Evolutionary conservation across 2,888 invertebrate genomes (phyloP).

Genomic region (Carabus problematicus): DNA sequence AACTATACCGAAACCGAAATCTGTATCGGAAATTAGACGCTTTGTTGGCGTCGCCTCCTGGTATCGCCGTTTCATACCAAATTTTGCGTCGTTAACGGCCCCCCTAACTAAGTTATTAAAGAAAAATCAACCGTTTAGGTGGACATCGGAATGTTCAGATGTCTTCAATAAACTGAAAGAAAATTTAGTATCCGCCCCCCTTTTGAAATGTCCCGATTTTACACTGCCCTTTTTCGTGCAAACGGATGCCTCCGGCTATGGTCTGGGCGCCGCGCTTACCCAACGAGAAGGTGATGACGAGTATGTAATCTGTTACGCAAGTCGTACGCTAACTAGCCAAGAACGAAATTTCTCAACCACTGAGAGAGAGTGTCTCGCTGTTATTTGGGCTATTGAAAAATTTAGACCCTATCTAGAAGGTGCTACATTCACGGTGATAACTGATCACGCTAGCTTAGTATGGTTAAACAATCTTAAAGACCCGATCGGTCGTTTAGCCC

Average conservation of each 20-base stretch:
- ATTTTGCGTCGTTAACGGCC: not conserved
- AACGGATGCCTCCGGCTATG: not conserved
- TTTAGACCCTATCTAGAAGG: no score
- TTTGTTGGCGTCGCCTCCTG: not conserved
- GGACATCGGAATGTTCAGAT: not conserved
- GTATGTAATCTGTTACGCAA: no score
- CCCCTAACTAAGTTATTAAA: not conserved
- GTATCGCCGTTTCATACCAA: not conserved
- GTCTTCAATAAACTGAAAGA: not conserved
- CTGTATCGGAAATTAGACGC: not conserved
- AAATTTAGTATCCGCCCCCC: not conserved
- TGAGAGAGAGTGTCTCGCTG: no score
- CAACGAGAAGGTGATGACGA: no score
- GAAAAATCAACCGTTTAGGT: not conserved
- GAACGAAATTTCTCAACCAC: no score
- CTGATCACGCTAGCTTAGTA: not conserved
- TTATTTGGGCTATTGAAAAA: no score
- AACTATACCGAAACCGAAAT: no score
- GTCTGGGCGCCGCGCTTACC: no score
- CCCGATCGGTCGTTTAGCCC: conserved; percentile 36
- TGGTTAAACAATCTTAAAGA: conserved; percentile 42
- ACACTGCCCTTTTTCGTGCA: not conserved
- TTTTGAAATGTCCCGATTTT: not conserved
- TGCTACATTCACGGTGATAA: no score
- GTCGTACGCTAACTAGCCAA: no score